A percentile compares a stretch with the other conserved stretches of the same genome.
phyloP scores from a whole-genome alignment of 1,140 invertebrate genomes.

The Ladona fulva region DNA sequence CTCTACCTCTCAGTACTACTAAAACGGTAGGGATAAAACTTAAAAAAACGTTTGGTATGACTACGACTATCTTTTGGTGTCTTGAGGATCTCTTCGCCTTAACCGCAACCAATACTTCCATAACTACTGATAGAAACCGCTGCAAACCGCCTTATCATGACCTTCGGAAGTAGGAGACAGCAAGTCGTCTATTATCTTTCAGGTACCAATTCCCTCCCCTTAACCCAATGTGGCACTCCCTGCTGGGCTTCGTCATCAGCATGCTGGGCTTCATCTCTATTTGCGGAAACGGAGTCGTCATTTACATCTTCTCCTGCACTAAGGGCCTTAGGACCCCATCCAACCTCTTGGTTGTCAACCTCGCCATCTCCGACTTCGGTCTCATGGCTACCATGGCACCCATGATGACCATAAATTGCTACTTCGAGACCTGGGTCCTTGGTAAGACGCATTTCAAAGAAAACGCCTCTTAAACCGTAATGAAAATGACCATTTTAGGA shows the following conservation, averaged over 20 bases:
- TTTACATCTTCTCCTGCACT: conserved; percentile 73
- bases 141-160: too few species aligned
- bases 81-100: too few species aligned
- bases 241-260: conserved; percentile 65
- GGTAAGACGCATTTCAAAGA: conserved; percentile 37
- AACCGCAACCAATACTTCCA: too few species aligned
- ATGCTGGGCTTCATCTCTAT: conserved; percentile 59
- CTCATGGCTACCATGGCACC: conserved; percentile 81
- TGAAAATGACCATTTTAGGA: too few species aligned
- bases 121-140: too few species aligned
- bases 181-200: conserved; percentile 11
- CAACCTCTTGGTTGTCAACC: conserved; percentile 74
- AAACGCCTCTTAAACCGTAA: background rate
- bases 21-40: too few species aligned
- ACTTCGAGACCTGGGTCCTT: conserved; percentile 76
- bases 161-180: too few species aligned
- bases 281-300: conserved; percentile 74
- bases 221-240: conserved; percentile 68
- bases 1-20: too few species aligned
- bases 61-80: too few species aligned
- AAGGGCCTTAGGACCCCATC: conserved; percentile 71
- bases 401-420: conserved; percentile 78
- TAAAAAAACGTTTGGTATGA: too few species aligned
- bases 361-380: conserved; percentile 77
- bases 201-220: conserved; percentile 62